Percentiles rank a stretch among this genome's conserved stretches.
These are phyloP conservation scores for Eupleurogrammus muticus DNA, from an alignment of 2,797 vertebrate genomes.

Conservation along the genomic window DNA sequence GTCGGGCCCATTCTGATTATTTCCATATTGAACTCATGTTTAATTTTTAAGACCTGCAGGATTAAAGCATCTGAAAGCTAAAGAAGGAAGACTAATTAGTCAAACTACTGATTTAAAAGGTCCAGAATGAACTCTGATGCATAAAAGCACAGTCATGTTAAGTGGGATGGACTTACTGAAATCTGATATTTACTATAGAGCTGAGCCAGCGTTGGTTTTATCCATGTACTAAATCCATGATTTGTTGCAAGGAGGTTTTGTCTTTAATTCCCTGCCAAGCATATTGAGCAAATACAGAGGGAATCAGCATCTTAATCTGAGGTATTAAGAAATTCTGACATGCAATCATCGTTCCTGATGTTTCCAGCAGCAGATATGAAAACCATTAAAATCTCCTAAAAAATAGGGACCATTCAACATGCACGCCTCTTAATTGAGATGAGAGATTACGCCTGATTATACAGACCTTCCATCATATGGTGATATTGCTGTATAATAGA, in stretches of 20 bases:
- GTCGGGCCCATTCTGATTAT: too few relatives aligned
- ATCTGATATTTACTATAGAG: background rate
- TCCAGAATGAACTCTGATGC: background rate
- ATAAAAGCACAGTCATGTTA: background rate
- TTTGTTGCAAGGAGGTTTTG: conserved; percentile 7
- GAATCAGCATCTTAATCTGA: background rate
- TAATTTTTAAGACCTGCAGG: background rate
- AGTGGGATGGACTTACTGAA: background rate
- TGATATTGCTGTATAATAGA: conserved; percentile 42
- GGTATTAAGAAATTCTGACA: background rate
- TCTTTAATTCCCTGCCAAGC: conserved; percentile 15
- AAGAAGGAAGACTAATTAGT: background rate
- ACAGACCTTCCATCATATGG: conserved; percentile 3
- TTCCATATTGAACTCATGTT: background rate
- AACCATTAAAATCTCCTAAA: background rate
- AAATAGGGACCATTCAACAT: background rate
- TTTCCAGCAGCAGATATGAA: conserved; percentile 7
- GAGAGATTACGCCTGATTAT: background rate
- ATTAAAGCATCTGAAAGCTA: background rate
- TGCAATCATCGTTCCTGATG: background rate
- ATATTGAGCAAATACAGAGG: background rate
- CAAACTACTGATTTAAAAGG: background rate
- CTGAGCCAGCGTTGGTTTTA: background rate
- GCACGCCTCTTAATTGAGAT: conserved; percentile 2
- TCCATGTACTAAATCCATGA: background rate